Evolutionary conservation across 1,140 invertebrate genomes (phyloP), one percentile per base, ranked within the genome.

Genomic region (Leptinotarsa texana): DNA sequence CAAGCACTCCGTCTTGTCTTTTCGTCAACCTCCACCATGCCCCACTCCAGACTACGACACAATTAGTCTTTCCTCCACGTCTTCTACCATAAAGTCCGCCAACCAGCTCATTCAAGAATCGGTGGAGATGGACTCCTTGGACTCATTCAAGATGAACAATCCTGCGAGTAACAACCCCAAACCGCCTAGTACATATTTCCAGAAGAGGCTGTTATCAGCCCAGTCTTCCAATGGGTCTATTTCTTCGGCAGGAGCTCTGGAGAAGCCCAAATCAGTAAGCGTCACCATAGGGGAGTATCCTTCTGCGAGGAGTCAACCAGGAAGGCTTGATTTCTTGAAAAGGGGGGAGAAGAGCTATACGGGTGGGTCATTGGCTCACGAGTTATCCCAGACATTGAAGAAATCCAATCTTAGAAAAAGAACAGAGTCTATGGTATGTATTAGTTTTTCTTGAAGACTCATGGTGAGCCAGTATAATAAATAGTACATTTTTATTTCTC

Each of bases 201-300:
- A 87, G 47, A 84, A 87, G 82, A 86, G 86, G 21, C 47, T 21
- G 17, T 24, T 77, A 13, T 27, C 69, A 4, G 61, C 18, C 21
- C 75, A 77, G 49, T 75, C 71, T 47, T 67, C 76, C 74, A 76
- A 79, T 69, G 78, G 22, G 42, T 74, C 66, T 17, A 73, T 63
- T 68, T 76, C 70, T 68, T 51, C 66, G 49, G 76, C 63, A 17
- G 72, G 67, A 22, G 77, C 78, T 3, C 66, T 80, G 17, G 75
- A 73, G 24, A 80, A 77, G 42, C 74, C 72, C 24, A 77, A 81
- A 67, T 80, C 83, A 3, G 78, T 84, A 8, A 90, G 90, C 4
- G 89, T 92, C 15, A 92, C 91, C 2, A 92, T 93, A 63, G 89
- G 91, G 2, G 91, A 92, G 83, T 93, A 93, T 82, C 89, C 88